These are phyloP conservation scores for Microtus pennsylvanicus DNA, from an alignment of 2,113 vertebrate species.

Conservation along the genomic window DNA sequence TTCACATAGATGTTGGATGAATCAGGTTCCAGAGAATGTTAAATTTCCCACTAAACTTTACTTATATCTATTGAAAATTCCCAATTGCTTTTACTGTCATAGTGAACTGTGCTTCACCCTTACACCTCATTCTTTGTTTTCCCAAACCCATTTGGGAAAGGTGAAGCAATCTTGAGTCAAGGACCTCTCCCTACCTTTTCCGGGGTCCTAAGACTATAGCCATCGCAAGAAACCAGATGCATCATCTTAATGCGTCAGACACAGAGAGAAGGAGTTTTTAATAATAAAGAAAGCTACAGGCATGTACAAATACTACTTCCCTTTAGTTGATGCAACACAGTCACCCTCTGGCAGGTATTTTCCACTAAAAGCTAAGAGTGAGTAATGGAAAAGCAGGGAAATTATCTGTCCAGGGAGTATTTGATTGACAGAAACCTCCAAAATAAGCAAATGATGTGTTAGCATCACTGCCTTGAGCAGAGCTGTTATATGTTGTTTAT, in stretches of 20 bases:
- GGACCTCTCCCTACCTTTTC: neutral
- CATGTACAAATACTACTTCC: neutral
- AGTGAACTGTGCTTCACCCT: slow-evolving; percentile 48
- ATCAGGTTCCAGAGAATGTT: neutral
- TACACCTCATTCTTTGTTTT: neutral
- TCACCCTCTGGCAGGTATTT: neutral
- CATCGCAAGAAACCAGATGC: neutral
- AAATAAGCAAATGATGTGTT: neutral
- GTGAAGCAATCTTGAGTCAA: neutral
- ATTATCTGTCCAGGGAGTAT: neutral
- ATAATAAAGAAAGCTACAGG: neutral
- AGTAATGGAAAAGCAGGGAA: neutral
- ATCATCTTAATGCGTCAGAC: neutral
- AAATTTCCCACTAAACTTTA: slow-evolving; percentile 4
- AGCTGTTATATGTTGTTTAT: neutral
- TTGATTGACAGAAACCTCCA: neutral
- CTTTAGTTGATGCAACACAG: neutral
- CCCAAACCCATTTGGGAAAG: slow-evolving; percentile 57
- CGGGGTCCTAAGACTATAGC: neutral
- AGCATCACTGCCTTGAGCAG: neutral
- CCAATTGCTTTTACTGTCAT: neutral
- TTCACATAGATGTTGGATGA: neutral
- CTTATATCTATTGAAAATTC: neutral
- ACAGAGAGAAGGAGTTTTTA: neutral
- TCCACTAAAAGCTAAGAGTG: no score